Evolutionary conservation across 1,140 invertebrate species (phyloP).

Genomic region (Lepidurus packardi): DNA sequence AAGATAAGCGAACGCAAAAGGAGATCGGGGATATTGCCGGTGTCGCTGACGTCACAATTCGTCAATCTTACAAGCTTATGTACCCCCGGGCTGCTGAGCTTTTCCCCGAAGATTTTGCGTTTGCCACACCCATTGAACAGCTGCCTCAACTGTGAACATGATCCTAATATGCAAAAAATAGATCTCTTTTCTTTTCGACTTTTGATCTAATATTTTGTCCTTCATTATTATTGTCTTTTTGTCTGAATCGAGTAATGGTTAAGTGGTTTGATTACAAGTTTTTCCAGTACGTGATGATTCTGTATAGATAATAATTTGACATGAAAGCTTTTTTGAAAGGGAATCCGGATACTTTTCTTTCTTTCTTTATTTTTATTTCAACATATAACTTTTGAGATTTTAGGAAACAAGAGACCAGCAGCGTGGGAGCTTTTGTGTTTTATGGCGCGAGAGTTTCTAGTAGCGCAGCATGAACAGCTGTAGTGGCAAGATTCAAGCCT

Average conservation of each 20-base stretch:
- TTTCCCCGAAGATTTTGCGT: slow-evolving; percentile 95
- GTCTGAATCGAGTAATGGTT: no score
- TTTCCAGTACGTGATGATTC: no score
- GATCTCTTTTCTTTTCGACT: slow-evolving; percentile 22
- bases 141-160: slow-evolving; percentile 73
- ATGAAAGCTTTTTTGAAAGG: no score
- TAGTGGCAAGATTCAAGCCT: background rate
- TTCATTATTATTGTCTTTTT: no score
- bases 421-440: background rate
- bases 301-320: no score
- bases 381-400: no score
- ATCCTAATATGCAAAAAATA: slow-evolving; percentile 36
- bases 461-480: background rate
- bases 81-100: slow-evolving; percentile 84
- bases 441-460: background rate
- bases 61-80: slow-evolving; percentile 97
- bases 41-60: slow-evolving; percentile 97
- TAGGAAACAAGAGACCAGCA: background rate
- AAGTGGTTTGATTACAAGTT: no score
- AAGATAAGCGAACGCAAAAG: slow-evolving; percentile 89
- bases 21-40: slow-evolving; percentile 96
- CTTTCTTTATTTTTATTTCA: no score
- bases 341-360: no score
- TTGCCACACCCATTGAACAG: slow-evolving; percentile 88
- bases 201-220: background rate